phyloP scores from a whole-genome alignment of 2,888 invertebrate genomes.

The Eumerus sabulonum region DNA sequence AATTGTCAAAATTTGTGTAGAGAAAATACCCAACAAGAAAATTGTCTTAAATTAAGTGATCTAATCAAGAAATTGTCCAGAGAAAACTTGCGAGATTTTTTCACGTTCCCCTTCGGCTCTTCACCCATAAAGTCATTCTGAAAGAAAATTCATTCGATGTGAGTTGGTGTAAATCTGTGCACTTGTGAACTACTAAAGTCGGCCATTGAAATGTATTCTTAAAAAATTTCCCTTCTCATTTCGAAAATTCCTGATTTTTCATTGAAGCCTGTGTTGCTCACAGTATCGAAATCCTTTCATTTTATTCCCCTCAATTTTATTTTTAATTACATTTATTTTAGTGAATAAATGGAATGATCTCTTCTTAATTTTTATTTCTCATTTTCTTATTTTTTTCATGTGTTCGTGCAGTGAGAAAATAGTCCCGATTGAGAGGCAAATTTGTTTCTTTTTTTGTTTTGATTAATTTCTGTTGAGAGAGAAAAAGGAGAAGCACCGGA shows the following conservation, averaged over 20 bases:
- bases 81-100: conserved; percentile 2
- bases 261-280: too few species aligned
- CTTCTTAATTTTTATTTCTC: conserved; percentile 20
- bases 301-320: not conserved
- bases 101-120: not conserved
- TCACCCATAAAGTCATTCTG: not conserved
- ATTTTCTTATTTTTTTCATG: conserved; percentile 50
- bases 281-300: not conserved
- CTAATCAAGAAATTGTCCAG: too few species aligned
- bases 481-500: conserved; percentile 5
- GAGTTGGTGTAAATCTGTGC: conserved; percentile 44
- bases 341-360: not conserved
- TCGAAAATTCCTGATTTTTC: not conserved
- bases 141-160: conserved; percentile 45
- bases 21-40: too few species aligned
- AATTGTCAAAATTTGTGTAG: too few species aligned
- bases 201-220: conserved; percentile 49
- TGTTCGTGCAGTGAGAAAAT: conserved; percentile 38
- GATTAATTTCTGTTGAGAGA: conserved; percentile 10
- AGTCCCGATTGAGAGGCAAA: too few species aligned
- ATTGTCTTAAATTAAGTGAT: too few species aligned
- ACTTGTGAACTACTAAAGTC: conserved; percentile 43
- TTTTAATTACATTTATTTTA: not conserved
- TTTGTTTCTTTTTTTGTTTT: not conserved
- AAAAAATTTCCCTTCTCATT: conserved; percentile 17